Percentiles rank a stretch among this genome's conserved stretches.
phyloP scores from a whole-genome alignment of 1,140 invertebrate genomes.

The Plodia interpunctella region DNA sequence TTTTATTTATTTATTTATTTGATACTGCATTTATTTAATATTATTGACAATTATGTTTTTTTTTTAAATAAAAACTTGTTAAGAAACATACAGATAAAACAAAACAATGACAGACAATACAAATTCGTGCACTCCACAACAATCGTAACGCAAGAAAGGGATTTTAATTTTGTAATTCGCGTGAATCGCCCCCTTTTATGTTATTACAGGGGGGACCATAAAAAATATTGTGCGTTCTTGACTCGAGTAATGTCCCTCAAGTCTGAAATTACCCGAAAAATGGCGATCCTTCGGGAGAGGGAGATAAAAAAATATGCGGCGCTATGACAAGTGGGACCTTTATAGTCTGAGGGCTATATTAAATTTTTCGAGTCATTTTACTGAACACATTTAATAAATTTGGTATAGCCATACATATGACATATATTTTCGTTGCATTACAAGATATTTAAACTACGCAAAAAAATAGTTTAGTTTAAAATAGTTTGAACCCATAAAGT shows the following conservation, averaged over 20 bases:
- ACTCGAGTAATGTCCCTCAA: conserved; percentile 33
- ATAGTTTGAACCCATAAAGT: too few relatives aligned
- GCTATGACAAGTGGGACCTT: conserved; percentile 35
- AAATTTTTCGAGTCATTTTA: too few relatives aligned
- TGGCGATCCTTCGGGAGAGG: conserved; percentile 34
- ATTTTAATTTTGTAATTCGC: conserved; percentile 4
- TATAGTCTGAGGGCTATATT: background rate
- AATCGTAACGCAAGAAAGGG: background rate
- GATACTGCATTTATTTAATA: too few relatives aligned
- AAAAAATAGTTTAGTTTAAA: too few relatives aligned
- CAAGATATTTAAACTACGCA: too few relatives aligned
- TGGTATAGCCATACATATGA: too few relatives aligned
- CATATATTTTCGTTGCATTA: too few relatives aligned
- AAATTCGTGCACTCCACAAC: background rate
- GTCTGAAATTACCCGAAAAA: conserved; percentile 51
- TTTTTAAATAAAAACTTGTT: too few relatives aligned
- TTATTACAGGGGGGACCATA: conserved; percentile 15
- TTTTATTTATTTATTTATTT: too few relatives aligned
- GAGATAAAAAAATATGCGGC: conserved; percentile 49
- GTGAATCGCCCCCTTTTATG: conserved; percentile 16
- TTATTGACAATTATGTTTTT: too few relatives aligned
- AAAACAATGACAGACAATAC: background rate
- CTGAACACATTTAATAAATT: too few relatives aligned
- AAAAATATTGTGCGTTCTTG: conserved; percentile 45
- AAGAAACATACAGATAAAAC: background rate